Conservation (phyloP, 1,140 invertebrate genomes). For the Thrips palmi region DNA sequence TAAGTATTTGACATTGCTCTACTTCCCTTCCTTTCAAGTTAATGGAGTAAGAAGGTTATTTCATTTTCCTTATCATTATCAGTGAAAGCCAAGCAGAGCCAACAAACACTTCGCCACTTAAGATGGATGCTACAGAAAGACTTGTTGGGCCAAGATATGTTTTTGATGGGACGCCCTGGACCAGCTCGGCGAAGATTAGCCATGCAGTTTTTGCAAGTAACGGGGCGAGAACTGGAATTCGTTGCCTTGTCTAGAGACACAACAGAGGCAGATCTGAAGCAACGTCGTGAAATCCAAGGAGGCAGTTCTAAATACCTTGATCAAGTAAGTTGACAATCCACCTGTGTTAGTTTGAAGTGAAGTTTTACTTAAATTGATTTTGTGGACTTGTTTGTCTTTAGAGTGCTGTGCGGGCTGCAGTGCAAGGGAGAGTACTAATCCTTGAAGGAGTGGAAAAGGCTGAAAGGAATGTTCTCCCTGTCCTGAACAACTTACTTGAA, state of each 20-base stretch:
- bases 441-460: slow-evolving; percentile 96
- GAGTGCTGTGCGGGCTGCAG: slow-evolving; percentile 81
- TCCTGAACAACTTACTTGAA: slow-evolving; percentile 96
- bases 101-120: slow-evolving; percentile 61
- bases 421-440: slow-evolving; percentile 73
- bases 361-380: not conserved
- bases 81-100: slow-evolving; percentile 37
- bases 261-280: slow-evolving; percentile 92
- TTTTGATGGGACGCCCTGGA: slow-evolving; percentile 81
- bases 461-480: slow-evolving; percentile 88
- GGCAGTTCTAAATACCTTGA: slow-evolving; percentile 85
- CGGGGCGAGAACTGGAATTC: slow-evolving; percentile 79
- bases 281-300: slow-evolving; percentile 73
- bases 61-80: slow-evolving; percentile 18
- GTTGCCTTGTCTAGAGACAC: slow-evolving; percentile 86
- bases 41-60: slow-evolving; percentile 9
- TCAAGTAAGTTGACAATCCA: slow-evolving; percentile 39
- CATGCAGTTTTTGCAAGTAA: slow-evolving; percentile 74
- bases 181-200: slow-evolving; percentile 57
- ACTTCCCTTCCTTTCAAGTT: slow-evolving; percentile 13
- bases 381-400: slow-evolving; percentile 18
- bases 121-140: slow-evolving; percentile 94
- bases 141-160: slow-evolving; percentile 82
- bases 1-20: slow-evolving; percentile 31
- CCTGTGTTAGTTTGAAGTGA: not conserved